phyloP scores from a whole-genome alignment of 1,140 invertebrate genomes.

The Zaprionus inermis region DNA sequence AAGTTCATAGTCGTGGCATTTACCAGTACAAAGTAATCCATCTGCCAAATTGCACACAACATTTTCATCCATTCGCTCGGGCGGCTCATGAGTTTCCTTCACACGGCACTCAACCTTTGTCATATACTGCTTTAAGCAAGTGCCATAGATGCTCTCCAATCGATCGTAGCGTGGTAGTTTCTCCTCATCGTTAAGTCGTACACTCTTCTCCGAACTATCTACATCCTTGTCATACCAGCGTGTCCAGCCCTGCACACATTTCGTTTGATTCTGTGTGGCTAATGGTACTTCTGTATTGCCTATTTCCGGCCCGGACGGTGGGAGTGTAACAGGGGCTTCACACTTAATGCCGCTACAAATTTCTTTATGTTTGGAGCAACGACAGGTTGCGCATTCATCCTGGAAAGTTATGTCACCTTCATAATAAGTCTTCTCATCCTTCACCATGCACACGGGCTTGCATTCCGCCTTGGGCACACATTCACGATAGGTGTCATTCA shows the following conservation, averaged over 20 bases:
- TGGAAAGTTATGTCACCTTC: conserved; percentile 91
- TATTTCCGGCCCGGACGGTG: conserved; percentile 12
- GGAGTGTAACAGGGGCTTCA: conserved; percentile 57
- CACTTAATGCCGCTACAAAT: conserved; percentile 90
- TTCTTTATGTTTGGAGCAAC: conserved; percentile 87
- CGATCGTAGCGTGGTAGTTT: conserved; percentile 76
- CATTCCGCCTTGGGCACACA: conserved; percentile 91
- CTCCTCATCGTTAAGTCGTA: conserved; percentile 79
- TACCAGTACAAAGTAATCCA: conserved; percentile 88
- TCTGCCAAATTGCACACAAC: conserved; percentile 90
- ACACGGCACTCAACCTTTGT: conserved; percentile 90
- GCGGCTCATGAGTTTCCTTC: conserved; percentile 86
- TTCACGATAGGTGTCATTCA: conserved; percentile 88
- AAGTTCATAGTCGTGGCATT: conserved; percentile 90
- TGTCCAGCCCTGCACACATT: conserved; percentile 89
- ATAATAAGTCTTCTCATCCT: conserved; percentile 87
- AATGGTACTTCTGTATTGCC: conserved; percentile 53
- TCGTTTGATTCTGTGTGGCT: conserved; percentile 65
- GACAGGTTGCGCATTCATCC: conserved; percentile 91
- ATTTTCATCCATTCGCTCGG: conserved; percentile 89
- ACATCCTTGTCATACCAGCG: conserved; percentile 89
- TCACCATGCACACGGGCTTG: conserved; percentile 88
- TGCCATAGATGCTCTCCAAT: conserved; percentile 70
- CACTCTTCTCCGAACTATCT: conserved; percentile 72
- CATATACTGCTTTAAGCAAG: conserved; percentile 86